Base-by-base conservation (phyloP, 2,888 invertebrate species). In the Amaurobius ferox region DNA sequence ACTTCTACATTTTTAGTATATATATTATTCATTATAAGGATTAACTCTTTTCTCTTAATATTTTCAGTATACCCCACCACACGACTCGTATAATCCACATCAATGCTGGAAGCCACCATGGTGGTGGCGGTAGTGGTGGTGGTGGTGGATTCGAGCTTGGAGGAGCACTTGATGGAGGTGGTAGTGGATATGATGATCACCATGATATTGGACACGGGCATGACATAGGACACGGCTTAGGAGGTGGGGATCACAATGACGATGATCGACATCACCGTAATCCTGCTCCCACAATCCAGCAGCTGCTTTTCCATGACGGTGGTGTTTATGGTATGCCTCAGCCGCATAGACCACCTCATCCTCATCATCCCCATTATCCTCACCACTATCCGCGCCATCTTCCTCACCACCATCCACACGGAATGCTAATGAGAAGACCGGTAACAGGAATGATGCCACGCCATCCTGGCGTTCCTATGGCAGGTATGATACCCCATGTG, bases 51-150 rank as follows among this genome's bases (percentile, higher is more conserved):
- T n/a, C n/a, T n/a, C n/a, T n/a, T n/a, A n/a, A n/a, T n/a, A n/a
- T n/a, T n/a, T 70, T 7, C 40, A 86, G 86, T 7, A 76, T 86
- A 0, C 86, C 86, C 0, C 86, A 86, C 16, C 86, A 86, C 64
- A 86, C 86, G 0, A 86, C 86, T 0, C 68, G 86, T 1, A 86
- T 86, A 44, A 86, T 86, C 13, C 86, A 86, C 76, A 86, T 86
- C 74, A 86, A 86, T 23, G 86, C 79, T 0, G 86, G 79, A 2
- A 39, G 64, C 7, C 9, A 26, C 3, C 55, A 55, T 0, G 55
- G 55, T 30, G 30, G 16, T 0, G 6, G 39, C 29, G 62, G 62
- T 9, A 62, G 70, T 16, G 61, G 61, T 5, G 79, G 64, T 7
- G 48, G 35, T 0, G 19, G 23, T 0, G 16, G n/a, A 9, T 48